Evolutionary conservation across 2,113 vertebrate species (phyloP), one percentile per base, ranked within the genome.

Genomic region (Etheostoma spectabile): DNA sequence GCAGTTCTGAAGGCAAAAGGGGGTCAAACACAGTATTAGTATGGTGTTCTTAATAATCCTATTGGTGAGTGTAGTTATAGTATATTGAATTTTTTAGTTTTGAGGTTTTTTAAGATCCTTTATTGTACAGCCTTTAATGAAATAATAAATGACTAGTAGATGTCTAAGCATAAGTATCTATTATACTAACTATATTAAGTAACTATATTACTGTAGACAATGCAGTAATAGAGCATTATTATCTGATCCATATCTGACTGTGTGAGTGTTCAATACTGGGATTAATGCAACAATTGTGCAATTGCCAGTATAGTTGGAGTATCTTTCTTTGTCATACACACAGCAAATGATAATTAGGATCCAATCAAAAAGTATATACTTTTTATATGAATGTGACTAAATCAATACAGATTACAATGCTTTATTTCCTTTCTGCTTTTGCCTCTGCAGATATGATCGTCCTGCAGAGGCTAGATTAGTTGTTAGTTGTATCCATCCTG

Each of bases 181-280:
- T n/a, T n/a, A n/a, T n/a, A n/a, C n/a, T n/a, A n/a, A n/a, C n/a
- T n/a, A n/a, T n/a, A n/a, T n/a, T 16, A 22, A 56, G 76, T 61
- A 46, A 66, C 62, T 66, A 19, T 74, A 70, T 74, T 74, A 46
- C 71, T 19, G 62, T 30, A 69, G 24, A 65, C 22, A 66, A 71
- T 55, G 38, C 57, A 61, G 30, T 22, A 57, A 57, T 16, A 56
- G 73, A 56, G 33, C 63, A 67, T 49, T 38, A 72, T 67, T 66
- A 65, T 52, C 33, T 67, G 27, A 74, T 45, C 42, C 7, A n/a
- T n/a, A n/a, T n/a, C n/a, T n/a, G n/a, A n/a, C n/a, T n/a, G n/a
- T 22, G 19, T 14, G 13, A 63, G 42, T 10, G n/a, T 48, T 65
- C 62, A 24, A 22, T 65, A 24, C n/a, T 24, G 38, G 56, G 38